phyloP scores from a whole-genome alignment of 1,140 invertebrate genomes.

The Drosophila navojoa region DNA sequence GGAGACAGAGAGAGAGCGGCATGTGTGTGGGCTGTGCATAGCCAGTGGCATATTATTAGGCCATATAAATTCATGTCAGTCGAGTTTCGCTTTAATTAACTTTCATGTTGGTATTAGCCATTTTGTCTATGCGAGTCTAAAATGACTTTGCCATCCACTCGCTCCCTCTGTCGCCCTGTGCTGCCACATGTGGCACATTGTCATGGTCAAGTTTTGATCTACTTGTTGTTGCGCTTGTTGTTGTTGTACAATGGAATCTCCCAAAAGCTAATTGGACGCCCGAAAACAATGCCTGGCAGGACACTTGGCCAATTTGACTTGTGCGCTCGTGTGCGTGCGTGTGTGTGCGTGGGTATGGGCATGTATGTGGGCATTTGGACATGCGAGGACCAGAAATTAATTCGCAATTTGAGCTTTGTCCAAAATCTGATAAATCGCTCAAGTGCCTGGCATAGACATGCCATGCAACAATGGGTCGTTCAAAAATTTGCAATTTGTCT shows the following conservation, averaged over 20 bases:
- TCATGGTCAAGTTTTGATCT: slow-evolving; percentile 40
- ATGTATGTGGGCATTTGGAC: background rate
- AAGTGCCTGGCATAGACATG: slow-evolving; percentile 32
- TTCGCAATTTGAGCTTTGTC: slow-evolving; percentile 36
- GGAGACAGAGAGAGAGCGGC: too few species aligned
- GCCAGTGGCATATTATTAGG: slow-evolving; percentile 74
- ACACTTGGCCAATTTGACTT: slow-evolving; percentile 60
- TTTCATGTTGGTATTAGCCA: slow-evolving; percentile 80
- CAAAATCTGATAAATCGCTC: slow-evolving; percentile 32
- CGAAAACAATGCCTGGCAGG: slow-evolving; percentile 27
- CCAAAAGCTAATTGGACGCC: slow-evolving; percentile 67
- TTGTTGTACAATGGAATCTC: slow-evolving; percentile 34
- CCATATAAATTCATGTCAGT: slow-evolving; percentile 81
- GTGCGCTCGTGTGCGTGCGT: background rate
- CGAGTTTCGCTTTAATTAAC: slow-evolving; percentile 80
- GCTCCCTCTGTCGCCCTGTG: slow-evolving; percentile 16
- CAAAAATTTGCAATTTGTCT: slow-evolving; percentile 24
- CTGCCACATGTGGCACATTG: slow-evolving; percentile 41
- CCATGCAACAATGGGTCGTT: slow-evolving; percentile 5
- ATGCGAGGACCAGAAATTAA: slow-evolving; percentile 23
- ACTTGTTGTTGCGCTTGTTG: slow-evolving; percentile 2
- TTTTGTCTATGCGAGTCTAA: slow-evolving; percentile 54
- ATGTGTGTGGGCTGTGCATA: slow-evolving; percentile 19
- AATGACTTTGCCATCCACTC: slow-evolving; percentile 30
- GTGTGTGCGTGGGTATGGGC: too few species aligned